A percentile compares a stretch with the other conserved stretches of the same genome.
Evolutionary conservation across 2,888 invertebrate species (phyloP).

Genomic region (Oligia latruncula): DNA sequence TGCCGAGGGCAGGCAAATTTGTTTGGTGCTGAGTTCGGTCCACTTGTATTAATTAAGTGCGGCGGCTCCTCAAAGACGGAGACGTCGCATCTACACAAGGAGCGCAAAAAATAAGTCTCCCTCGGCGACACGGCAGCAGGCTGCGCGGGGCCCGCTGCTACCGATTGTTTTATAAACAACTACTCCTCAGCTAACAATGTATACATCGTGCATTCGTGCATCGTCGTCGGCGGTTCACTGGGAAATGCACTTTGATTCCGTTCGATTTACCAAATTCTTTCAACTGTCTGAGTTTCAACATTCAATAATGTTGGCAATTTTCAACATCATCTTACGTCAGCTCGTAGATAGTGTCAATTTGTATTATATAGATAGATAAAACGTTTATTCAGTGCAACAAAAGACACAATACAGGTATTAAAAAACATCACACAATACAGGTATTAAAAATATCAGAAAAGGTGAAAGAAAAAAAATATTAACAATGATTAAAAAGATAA

Average conservation of each 20-base stretch:
- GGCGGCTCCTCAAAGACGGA: slow-evolving; percentile 77
- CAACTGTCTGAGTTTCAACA: slow-evolving; percentile 2
- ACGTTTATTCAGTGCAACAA: too few species aligned
- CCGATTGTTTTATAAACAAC: slow-evolving; percentile 49
- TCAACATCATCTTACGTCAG: not conserved
- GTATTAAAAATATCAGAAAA: too few species aligned
- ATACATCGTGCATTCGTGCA: slow-evolving; percentile 15
- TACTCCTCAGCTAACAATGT: slow-evolving; percentile 13
- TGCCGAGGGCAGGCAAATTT: slow-evolving; percentile 79
- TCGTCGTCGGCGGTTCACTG: slow-evolving; percentile 5
- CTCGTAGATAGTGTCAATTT: too few species aligned
- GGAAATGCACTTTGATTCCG: slow-evolving; percentile 7
- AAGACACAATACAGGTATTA: too few species aligned
- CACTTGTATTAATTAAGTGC: slow-evolving; percentile 84
- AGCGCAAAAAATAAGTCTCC: slow-evolving; percentile 68
- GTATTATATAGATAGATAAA: too few species aligned
- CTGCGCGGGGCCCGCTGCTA: slow-evolving; percentile 17
- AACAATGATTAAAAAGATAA: too few species aligned
- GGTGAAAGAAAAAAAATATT: too few species aligned
- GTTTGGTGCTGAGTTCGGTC: slow-evolving; percentile 79
- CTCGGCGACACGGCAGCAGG: slow-evolving; percentile 32
- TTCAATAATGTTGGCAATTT: not conserved
- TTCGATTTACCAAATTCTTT: slow-evolving; percentile 31
- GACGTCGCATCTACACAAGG: slow-evolving; percentile 67
- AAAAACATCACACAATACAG: too few species aligned